Percentiles rank a stretch among this genome's conserved stretches.
Evolutionary conservation across 2,797 vertebrate species (phyloP).

Genomic region (Chloroceryle inda): DNA sequence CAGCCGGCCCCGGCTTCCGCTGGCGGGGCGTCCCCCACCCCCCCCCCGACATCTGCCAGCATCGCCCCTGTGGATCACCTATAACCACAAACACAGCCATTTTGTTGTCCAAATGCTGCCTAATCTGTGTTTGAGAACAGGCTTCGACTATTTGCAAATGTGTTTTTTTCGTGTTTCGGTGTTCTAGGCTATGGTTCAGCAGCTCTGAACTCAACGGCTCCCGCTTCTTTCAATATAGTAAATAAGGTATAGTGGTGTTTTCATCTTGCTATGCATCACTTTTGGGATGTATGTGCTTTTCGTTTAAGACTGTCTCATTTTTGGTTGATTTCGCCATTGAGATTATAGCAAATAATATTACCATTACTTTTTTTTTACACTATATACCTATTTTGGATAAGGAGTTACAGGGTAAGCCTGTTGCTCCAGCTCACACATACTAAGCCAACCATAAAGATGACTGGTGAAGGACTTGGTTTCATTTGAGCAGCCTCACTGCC

Average conservation of each 20-base stretch:
- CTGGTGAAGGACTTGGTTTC: background rate
- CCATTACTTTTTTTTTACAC: background rate
- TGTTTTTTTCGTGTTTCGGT: background rate
- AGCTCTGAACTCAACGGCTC: background rate
- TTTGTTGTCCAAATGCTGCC: constrained; percentile 6
- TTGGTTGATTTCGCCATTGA: background rate
- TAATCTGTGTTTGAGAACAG: background rate
- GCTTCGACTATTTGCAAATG: background rate
- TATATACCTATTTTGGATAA: fast-evolving
- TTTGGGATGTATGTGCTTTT: background rate
- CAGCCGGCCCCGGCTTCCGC: background rate
- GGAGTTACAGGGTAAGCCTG: background rate
- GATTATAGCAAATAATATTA: background rate
- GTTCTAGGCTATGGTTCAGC: background rate
- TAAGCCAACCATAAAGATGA: background rate
- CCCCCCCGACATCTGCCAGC: background rate
- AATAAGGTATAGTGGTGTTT: background rate
- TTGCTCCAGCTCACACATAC: background rate
- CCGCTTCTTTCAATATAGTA: background rate
- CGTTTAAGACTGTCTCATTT: background rate
- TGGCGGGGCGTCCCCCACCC: background rate
- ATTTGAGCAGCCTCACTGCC: background rate
- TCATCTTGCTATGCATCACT: fast-evolving
- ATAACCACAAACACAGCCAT: constrained; percentile 39
- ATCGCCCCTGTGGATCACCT: background rate